Evolutionary conservation across 2,797 vertebrate genomes (phyloP), one percentile per base, ranked within the genome.

Genomic region (Siniperca scherzeri): DNA sequence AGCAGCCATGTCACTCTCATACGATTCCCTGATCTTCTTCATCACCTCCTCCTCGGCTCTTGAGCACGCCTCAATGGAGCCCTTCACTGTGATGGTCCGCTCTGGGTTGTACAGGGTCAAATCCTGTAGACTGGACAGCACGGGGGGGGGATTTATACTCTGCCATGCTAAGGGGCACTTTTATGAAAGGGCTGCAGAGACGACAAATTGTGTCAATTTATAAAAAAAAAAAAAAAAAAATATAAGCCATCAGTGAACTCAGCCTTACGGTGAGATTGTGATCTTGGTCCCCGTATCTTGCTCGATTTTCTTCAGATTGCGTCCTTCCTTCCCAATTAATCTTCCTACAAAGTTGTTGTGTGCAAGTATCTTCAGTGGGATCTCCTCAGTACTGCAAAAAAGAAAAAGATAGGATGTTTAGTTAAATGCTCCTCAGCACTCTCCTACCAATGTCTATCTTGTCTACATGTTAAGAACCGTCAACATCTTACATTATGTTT

Each of bases 291-390:
- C 97, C 0, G 99, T 99, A 81, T 99, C 98, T 90, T 97, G 97
- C 69, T 99, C 99, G 2, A 99, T 99, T 95, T 99, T 99, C 95
- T 99, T 99, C 89, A 99, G 93, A 91, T 99, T 99, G 82, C 98
- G 97, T 84, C 99, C 99, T 94, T 99, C 99, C 92, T 99, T 99
- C 62, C 99, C 99, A 90, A 99, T 99, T 79, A 99, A 95, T 71
- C 99, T 96, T 22, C 99, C 99, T 2, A 99, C 98, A 87, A 99
- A 99, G 94, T 99, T 99, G 94, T 99, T 99, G 94, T 99, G 99
- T 81, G 98, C 98, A 92, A 99, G 90, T 88, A 99, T 98, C 96
- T 99, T 99, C 93, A 99, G 94, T 44, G 98, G 98, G 89, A 99
- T 97, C 93, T 99, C 98, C 93, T 99, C 99, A 85, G 98, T 99